phyloP scores from a whole-genome alignment of 1,140 invertebrate species.

The Caenorhabditis remanei region DNA sequence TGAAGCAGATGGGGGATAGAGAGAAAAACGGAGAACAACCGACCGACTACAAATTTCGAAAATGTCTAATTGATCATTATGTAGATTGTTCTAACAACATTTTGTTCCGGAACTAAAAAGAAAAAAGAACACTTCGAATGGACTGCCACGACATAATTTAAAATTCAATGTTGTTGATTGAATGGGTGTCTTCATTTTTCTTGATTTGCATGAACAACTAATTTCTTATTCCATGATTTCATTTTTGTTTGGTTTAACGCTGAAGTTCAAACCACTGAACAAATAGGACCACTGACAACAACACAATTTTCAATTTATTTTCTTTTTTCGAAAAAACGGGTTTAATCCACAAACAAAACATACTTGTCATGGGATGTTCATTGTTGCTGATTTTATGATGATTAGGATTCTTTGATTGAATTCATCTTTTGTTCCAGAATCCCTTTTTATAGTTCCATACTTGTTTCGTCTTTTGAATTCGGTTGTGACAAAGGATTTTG shows the following conservation, averaged over 20 bases:
- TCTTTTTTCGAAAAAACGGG: too few relatives aligned
- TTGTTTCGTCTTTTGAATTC: too few relatives aligned
- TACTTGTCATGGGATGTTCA: neutral
- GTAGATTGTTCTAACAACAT: neutral
- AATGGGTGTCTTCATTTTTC: neutral
- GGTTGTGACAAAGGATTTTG: neutral
- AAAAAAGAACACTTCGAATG: neutral
- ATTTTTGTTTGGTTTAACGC: neutral
- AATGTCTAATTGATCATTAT: constrained; percentile 20
- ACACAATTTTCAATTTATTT: neutral
- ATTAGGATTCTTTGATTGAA: neutral
- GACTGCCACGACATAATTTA: neutral
- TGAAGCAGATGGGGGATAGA: neutral
- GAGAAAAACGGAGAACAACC: neutral
- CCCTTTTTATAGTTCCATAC: neutral
- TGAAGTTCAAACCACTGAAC: neutral
- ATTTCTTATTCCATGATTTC: constrained; percentile 19
- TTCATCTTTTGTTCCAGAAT: neutral
- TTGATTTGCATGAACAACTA: constrained; percentile 15
- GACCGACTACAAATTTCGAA: constrained; percentile 18
- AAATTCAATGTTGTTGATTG: neutral
- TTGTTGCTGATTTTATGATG: neutral
- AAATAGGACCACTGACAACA: neutral
- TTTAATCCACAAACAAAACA: too few relatives aligned
- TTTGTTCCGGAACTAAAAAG: neutral